Conservation (phyloP, 64 coral and sea anemone species). For the Catalaphyllia jardinei region DNA sequence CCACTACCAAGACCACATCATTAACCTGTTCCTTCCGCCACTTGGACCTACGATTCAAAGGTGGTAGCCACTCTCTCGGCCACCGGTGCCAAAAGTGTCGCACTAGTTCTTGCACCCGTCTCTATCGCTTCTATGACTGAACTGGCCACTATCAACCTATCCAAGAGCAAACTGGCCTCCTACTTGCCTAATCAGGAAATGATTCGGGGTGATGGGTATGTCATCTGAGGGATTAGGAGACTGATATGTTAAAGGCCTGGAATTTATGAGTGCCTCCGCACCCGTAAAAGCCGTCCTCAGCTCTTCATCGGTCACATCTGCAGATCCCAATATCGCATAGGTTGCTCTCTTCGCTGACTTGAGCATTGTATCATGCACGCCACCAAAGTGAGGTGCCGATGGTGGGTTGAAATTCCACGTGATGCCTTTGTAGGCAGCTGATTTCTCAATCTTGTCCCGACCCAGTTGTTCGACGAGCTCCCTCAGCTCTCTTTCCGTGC, state of each 20-base stretch:
- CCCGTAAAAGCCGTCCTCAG: conserved; percentile 20
- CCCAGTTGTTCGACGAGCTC: conserved; percentile 45
- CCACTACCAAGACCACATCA: conserved; percentile 48
- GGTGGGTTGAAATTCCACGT: no score
- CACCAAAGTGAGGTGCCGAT: conserved; percentile 63
- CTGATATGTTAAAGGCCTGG: not conserved
- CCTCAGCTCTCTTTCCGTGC: conserved; percentile 25
- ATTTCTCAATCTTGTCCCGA: conserved; percentile 48
- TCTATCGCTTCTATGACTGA: not conserved
- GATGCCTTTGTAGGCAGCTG: no score
- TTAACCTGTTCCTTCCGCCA: not conserved
- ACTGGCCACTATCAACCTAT: not conserved
- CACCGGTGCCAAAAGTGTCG: conserved; percentile 59
- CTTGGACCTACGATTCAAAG: no score
- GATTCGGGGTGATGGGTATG: conserved; percentile 37
- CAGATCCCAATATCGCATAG: conserved; percentile 17
- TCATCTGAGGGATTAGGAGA: conserved; percentile 25
- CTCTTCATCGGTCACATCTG: not conserved
- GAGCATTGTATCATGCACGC: conserved; percentile 57
- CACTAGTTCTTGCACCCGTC: not conserved
- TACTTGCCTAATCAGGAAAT: not conserved
- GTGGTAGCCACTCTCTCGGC: conserved; percentile 58
- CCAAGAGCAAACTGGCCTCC: not conserved
- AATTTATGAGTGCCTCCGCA: conserved; percentile 14
- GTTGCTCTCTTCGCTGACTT: conserved; percentile 50